Percentiles rank a stretch among this genome's conserved stretches.
Evolutionary conservation across 2,113 vertebrate species (phyloP).

Genomic region (Caranx melampygus): DNA sequence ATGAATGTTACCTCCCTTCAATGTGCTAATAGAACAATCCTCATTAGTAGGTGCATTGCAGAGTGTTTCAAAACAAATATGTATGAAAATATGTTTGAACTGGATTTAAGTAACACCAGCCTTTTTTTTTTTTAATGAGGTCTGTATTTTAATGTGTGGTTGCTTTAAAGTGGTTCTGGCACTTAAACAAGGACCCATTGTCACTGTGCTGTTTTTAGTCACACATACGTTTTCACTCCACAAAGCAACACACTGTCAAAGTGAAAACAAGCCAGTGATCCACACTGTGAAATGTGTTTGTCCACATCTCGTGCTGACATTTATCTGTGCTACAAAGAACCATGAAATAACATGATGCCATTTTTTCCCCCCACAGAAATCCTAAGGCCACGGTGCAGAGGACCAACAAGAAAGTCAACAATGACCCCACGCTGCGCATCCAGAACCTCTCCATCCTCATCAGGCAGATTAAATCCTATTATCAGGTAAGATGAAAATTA

Average conservation of each 20-base stretch:
- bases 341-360: neutral
- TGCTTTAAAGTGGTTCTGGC: slow-evolving; percentile 1
- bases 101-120: neutral
- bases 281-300: neutral
- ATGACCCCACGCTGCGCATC: slow-evolving; percentile 92
- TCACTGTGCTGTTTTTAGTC: slow-evolving; percentile 20
- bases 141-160: neutral
- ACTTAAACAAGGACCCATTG: slow-evolving; percentile 28
- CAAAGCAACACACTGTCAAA: slow-evolving; percentile 9
- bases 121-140: neutral
- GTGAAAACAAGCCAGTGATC: neutral
- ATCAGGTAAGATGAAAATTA: slow-evolving; percentile 88
- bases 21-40: neutral
- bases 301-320: neutral
- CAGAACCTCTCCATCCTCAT: slow-evolving; percentile 96
- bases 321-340: neutral
- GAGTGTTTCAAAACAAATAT: too few relatives aligned
- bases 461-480: slow-evolving; percentile 94
- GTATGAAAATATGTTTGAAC: neutral
- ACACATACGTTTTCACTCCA: too few relatives aligned
- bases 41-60: neutral
- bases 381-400: slow-evolving; percentile 92
- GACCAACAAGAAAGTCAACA: slow-evolving; percentile 97
- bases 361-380: slow-evolving; percentile 84
- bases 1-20: neutral